Evolutionary conservation across 1,140 invertebrate species (phyloP).

Genomic region (Platyscapa corneri): DNA sequence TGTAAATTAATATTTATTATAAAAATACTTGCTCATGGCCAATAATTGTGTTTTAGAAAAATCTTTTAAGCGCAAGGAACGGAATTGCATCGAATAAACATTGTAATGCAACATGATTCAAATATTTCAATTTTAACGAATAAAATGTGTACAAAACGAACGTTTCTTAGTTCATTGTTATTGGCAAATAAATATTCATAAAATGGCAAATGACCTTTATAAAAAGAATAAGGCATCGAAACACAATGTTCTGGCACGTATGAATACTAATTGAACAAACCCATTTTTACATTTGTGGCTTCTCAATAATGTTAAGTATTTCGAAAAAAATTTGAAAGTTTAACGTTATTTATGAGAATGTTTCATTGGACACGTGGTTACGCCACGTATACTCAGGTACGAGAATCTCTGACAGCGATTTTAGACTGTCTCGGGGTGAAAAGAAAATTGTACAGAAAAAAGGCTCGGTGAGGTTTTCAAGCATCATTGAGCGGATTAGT

Average conservation of each 20-base stretch:
- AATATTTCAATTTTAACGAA: too few relatives aligned
- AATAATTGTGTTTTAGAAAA: too few relatives aligned
- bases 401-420: slow-evolving; percentile 40
- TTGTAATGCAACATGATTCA: too few relatives aligned
- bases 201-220: too few relatives aligned
- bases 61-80: too few relatives aligned
- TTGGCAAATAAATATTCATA: too few relatives aligned
- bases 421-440: slow-evolving; percentile 35
- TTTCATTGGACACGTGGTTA: slow-evolving; percentile 34
- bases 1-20: too few relatives aligned
- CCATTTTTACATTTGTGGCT: neutral
- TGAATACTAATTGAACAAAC: neutral
- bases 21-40: too few relatives aligned
- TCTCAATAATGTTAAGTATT: slow-evolving; percentile 1
- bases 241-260: neutral
- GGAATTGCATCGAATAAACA: too few relatives aligned
- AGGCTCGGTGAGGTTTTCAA: slow-evolving; percentile 47
- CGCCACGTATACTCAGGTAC: neutral
- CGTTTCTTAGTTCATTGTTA: too few relatives aligned
- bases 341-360: slow-evolving; percentile 47
- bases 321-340: neutral
- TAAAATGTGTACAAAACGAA: too few relatives aligned
- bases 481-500: slow-evolving; percentile 56
- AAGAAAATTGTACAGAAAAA: slow-evolving; percentile 31
- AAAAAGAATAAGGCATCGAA: too few relatives aligned